phyloP scores from a whole-genome alignment of 2,113 vertebrate species.

The Apodemus speciosus region DNA sequence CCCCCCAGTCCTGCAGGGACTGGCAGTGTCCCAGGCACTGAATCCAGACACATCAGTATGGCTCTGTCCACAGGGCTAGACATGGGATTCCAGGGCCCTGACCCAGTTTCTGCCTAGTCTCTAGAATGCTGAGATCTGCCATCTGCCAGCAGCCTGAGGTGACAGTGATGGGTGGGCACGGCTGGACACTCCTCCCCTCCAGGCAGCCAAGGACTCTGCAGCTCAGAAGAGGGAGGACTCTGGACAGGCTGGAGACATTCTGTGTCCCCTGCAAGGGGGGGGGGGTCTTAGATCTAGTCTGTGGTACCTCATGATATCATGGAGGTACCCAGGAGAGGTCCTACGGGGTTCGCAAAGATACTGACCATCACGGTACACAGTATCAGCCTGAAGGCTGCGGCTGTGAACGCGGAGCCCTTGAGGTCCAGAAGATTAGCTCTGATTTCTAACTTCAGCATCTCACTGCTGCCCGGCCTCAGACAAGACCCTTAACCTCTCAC shows the following conservation, averaged over 20 bases:
- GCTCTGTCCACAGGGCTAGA: not conserved
- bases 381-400: fast-evolving
- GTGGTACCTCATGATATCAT: not conserved
- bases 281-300: not conserved
- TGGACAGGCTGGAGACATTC: not conserved
- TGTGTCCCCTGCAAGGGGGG: slow-evolving; percentile 31
- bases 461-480: not conserved
- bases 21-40: not conserved
- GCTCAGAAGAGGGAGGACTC: not conserved
- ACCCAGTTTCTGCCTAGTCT: not conserved
- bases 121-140: not conserved
- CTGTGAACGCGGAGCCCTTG: fast-evolving
- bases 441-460: not conserved
- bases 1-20: not conserved
- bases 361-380: not conserved
- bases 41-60: not conserved
- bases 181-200: not conserved
- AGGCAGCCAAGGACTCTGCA: not conserved
- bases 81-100: not conserved
- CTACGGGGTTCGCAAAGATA: not conserved
- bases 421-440: not conserved
- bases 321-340: not conserved
- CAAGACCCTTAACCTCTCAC: not conserved
- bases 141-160: not conserved
- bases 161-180: not conserved